phyloP scores from a whole-genome alignment of 2,797 vertebrate genomes.

The Neosilurus hyrtlii region DNA sequence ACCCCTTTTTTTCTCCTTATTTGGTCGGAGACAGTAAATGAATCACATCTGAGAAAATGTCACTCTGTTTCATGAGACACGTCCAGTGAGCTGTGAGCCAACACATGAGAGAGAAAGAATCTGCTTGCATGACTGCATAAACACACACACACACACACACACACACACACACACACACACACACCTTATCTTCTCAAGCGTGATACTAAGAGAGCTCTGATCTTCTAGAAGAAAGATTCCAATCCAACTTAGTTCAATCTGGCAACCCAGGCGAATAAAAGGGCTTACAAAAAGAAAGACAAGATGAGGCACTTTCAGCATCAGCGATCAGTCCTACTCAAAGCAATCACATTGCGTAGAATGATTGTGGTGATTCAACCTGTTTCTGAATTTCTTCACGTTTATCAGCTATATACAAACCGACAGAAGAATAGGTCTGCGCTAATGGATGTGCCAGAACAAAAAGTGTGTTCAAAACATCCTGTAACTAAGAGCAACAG shows the following conservation, averaged over 20 bases:
- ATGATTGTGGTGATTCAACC: constrained; percentile 25
- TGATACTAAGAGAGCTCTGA: constrained; percentile 40
- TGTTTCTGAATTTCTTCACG: background rate
- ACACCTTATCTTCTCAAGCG: constrained; percentile 46
- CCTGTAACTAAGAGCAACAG: background rate
- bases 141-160: no score
- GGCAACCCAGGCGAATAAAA: constrained; percentile 35
- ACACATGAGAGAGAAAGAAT: constrained; percentile 28
- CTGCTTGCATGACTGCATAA: constrained; percentile 9
- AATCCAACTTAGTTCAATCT: constrained; percentile 39
- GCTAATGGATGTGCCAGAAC: background rate
- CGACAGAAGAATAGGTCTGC: background rate
- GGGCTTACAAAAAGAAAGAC: background rate
- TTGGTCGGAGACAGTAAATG: constrained; percentile 45
- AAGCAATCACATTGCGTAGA: constrained; percentile 26
- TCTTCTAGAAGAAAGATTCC: no score
- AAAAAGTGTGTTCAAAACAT: no score
- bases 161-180: no score
- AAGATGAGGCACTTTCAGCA: constrained; percentile 7
- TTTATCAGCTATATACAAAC: background rate
- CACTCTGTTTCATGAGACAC: constrained; percentile 45
- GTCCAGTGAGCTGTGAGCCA: constrained; percentile 37
- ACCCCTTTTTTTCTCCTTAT: constrained; percentile 19
- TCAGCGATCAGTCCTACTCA: constrained; percentile 21
- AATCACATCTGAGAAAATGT: constrained; percentile 53